phyloP scores from a whole-genome alignment of 2,113 vertebrate species.

The Saccopteryx bilineata region DNA sequence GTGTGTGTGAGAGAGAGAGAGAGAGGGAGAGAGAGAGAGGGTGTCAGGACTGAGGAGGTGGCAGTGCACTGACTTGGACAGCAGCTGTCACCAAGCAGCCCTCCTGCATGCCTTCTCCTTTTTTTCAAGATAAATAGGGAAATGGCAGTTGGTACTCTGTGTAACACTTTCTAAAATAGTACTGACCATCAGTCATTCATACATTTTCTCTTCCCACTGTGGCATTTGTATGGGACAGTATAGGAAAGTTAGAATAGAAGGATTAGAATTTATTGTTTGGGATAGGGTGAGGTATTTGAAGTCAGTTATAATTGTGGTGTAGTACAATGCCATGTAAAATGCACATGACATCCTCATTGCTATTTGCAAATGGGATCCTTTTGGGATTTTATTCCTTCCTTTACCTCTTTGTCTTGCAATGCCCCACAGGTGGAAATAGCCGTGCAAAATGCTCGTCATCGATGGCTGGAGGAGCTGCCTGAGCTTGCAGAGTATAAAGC shows the following conservation, averaged over 20 bases:
- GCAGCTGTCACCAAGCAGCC: neutral
- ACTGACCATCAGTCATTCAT: neutral
- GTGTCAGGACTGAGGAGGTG: neutral
- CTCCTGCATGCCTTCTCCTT: neutral
- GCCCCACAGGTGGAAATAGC: slow-evolving; percentile 92
- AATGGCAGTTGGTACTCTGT: neutral
- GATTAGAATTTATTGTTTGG: neutral
- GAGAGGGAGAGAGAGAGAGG: too few relatives aligned
- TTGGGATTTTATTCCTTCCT: neutral
- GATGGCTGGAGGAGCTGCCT: slow-evolving; percentile 93
- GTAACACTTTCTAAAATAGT: neutral
- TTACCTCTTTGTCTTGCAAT: neutral
- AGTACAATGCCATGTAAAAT: neutral
- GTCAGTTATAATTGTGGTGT: neutral
- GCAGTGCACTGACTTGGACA: neutral
- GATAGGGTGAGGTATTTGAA: neutral
- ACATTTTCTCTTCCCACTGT: neutral
- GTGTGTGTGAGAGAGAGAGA: too few relatives aligned
- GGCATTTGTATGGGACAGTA: neutral
- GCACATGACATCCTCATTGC: neutral
- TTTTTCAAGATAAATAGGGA: neutral
- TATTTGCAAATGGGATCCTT: neutral
- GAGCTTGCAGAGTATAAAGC: slow-evolving; percentile 93
- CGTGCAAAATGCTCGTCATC: slow-evolving; percentile 90
- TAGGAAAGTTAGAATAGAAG: slow-evolving; percentile 13